These are phyloP conservation scores for Eulacestoma nigropectus DNA, from an alignment of 2,113 vertebrate species.

Conservation along the genomic window DNA sequence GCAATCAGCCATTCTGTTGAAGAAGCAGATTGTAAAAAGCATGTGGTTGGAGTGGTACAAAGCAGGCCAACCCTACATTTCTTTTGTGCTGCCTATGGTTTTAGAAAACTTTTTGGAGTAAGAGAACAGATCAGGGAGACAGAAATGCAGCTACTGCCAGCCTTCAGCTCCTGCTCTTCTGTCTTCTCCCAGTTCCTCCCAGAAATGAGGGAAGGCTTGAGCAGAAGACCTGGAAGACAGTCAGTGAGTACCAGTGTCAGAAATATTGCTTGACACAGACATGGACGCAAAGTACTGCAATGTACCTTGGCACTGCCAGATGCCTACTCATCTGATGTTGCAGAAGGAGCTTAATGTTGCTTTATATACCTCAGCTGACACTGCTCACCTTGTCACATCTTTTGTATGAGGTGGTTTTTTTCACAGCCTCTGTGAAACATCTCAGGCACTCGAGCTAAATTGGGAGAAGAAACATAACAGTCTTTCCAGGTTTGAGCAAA, in stretches of 20 bases:
- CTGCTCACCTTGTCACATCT: neutral
- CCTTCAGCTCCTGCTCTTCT: neutral
- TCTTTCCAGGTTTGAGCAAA: neutral
- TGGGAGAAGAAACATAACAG: neutral
- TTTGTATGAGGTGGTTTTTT: neutral
- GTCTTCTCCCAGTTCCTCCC: neutral
- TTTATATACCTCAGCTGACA: neutral
- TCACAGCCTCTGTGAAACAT: neutral
- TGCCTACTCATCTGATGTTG: neutral
- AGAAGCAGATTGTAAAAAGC: neutral
- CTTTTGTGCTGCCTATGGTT: neutral
- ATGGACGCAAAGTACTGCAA: rapidly evolving
- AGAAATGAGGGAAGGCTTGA: neutral
- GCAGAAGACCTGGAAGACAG: neutral
- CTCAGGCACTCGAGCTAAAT: neutral
- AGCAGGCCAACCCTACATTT: neutral
- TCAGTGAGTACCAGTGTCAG: neutral
- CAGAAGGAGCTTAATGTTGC: neutral
- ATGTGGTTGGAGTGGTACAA: neutral
- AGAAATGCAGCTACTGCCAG: neutral
- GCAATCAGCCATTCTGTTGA: neutral
- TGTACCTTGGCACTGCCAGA: neutral
- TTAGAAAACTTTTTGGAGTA: neutral
- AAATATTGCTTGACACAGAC: neutral
- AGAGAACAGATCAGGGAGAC: neutral